Conservation (phyloP, 1,140 invertebrate genomes). For the Drosophila albomicans region DNA sequence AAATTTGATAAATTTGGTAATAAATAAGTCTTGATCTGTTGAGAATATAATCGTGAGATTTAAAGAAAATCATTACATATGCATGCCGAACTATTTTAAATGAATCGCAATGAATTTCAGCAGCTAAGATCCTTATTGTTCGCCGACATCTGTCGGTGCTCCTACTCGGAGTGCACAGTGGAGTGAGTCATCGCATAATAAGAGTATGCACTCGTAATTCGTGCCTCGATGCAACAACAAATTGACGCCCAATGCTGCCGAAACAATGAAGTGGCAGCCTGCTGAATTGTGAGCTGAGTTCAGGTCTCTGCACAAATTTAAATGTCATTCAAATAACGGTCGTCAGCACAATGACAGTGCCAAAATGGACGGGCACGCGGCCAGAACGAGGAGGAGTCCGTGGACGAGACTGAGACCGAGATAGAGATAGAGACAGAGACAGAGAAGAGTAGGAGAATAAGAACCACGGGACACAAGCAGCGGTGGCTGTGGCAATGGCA, state of each 20-base stretch:
- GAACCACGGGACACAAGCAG: constrained; percentile 46
- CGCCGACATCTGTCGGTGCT: constrained; percentile 3
- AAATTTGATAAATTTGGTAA: too few species aligned
- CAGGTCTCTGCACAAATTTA: constrained; percentile 63
- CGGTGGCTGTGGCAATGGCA: constrained; percentile 28
- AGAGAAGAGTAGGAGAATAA: constrained; percentile 16
- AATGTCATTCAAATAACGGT: constrained; percentile 79
- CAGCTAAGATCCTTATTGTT: constrained; percentile 15
- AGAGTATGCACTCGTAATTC: constrained; percentile 21
- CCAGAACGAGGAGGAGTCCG: constrained; percentile 33
- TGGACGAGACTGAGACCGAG: too few species aligned
- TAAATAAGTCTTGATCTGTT: neutral
- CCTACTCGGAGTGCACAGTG: neutral
- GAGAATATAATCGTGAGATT: neutral
- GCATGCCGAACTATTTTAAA: constrained; percentile 1
- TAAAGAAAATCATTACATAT: neutral
- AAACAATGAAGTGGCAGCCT: constrained; percentile 21
- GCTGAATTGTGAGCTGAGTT: constrained; percentile 48
- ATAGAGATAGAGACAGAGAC: too few species aligned
- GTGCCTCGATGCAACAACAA: constrained; percentile 22
- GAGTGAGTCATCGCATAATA: constrained; percentile 48
- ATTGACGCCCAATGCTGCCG: constrained; percentile 46
- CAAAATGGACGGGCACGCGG: constrained; percentile 60
- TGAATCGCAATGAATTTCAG: neutral
- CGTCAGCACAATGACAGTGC: constrained; percentile 67